phyloP scores from a whole-genome alignment of 2,797 vertebrate genomes.

The Octomys mimax region DNA sequence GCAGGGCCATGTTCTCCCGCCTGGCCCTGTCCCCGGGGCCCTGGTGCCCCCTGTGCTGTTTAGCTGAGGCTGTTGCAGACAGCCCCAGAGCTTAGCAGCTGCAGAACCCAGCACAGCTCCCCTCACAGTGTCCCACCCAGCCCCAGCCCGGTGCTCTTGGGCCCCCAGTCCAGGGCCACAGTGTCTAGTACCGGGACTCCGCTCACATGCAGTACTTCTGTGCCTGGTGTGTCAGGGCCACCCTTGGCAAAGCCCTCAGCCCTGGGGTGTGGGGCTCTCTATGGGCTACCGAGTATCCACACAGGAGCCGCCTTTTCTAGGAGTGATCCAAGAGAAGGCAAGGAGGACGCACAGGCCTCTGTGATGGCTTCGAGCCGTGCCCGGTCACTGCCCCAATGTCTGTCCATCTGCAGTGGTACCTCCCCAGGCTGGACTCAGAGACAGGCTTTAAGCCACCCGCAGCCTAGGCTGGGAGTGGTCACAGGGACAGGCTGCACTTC shows the following conservation, averaged over 20 bases:
- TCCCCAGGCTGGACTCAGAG: neutral
- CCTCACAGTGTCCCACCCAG: neutral
- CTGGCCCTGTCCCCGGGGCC: neutral
- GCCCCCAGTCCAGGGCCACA: rapidly evolving
- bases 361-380: rapidly evolving
- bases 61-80: neutral
- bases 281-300: neutral
- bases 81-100: neutral
- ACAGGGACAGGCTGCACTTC: too few species aligned
- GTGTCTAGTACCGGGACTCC: neutral
- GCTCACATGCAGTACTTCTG: rapidly evolving
- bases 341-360: rapidly evolving
- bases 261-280: neutral
- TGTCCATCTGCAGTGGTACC: rapidly evolving
- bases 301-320: rapidly evolving
- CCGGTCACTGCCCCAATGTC: rapidly evolving
- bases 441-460: neutral
- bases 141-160: rapidly evolving
- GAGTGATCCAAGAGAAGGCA: neutral
- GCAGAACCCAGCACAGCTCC: too few species aligned
- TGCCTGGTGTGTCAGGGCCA: rapidly evolving
- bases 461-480: neutral
- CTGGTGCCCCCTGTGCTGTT: rapidly evolving
- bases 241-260: rapidly evolving
- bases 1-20: rapidly evolving